A percentile compares a stretch with the other conserved stretches of the same genome.
These are phyloP conservation scores for Euborellia annulipes DNA, from an alignment of 1,140 invertebrate species.

Conservation along the genomic window DNA sequence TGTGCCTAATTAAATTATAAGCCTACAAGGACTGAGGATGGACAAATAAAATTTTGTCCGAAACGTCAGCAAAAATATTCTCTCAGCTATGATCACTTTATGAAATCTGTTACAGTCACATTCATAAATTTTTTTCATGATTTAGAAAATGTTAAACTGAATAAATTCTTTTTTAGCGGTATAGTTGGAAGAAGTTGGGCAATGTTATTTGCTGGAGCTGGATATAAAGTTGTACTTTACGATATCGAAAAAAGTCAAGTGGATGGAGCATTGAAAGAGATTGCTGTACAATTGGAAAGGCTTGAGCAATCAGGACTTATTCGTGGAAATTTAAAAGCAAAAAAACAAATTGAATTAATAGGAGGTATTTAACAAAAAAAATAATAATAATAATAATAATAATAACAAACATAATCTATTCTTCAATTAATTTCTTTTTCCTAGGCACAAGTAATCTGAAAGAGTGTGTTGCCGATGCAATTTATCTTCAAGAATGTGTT, in stretches of 20 bases:
- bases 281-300: slow-evolving; percentile 50
- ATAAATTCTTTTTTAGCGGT: slow-evolving; percentile 66
- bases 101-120: neutral
- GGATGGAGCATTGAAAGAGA: slow-evolving; percentile 50
- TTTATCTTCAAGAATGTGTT: slow-evolving; percentile 79
- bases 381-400: too few relatives aligned
- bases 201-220: slow-evolving; percentile 87
- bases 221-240: slow-evolving; percentile 71
- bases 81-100: too few relatives aligned
- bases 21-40: too few relatives aligned
- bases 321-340: slow-evolving; percentile 52
- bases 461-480: slow-evolving; percentile 49
- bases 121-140: neutral
- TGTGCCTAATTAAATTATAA: too few relatives aligned
- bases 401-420: slow-evolving; percentile 1
- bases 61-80: too few relatives aligned
- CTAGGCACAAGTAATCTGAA: slow-evolving; percentile 45
- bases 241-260: slow-evolving; percentile 67
- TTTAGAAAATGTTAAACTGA: too few relatives aligned
- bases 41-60: too few relatives aligned
- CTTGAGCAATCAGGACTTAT: slow-evolving; percentile 54
- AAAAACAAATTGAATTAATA: slow-evolving; percentile 62
- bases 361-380: slow-evolving; percentile 57
- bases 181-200: slow-evolving; percentile 88
- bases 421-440: slow-evolving; percentile 17